Conservation (phyloP, 2,797 vertebrate species). For the Triplophysa yarkandensis region DNA sequence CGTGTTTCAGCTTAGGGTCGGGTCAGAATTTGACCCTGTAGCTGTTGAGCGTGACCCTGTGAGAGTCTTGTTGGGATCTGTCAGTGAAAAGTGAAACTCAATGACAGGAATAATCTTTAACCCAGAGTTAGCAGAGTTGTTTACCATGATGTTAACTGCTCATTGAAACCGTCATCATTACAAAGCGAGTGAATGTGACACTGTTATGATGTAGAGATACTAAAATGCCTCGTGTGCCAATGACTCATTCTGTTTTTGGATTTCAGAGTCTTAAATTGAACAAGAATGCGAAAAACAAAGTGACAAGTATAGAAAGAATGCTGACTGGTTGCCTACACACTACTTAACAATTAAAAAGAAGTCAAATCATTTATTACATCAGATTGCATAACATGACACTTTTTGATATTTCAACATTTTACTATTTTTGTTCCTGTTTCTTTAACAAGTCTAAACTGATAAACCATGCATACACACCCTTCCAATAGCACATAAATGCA, state of each 20-base stretch:
- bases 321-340: background rate
- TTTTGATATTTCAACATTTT: background rate
- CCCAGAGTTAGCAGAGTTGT: background rate
- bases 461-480: background rate
- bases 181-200: background rate
- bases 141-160: background rate
- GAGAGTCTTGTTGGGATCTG: background rate
- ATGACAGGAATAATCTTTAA: background rate
- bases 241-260: conserved; percentile 32
- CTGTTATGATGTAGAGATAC: conserved; percentile 34
- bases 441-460: background rate
- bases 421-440: background rate
- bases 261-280: conserved; percentile 2
- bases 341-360: too few relatives aligned
- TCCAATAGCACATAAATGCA: background rate
- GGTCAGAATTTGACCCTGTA: conserved; percentile 9
- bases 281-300: conserved; percentile 12
- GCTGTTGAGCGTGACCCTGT: background rate
- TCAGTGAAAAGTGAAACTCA: background rate
- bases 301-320: background rate
- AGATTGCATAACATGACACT: background rate
- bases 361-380: too few relatives aligned
- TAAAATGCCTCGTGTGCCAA: background rate
- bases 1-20: conserved; percentile 4
- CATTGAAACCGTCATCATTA: background rate